Evolutionary conservation across 2,888 invertebrate genomes (phyloP), one percentile per base, ranked within the genome.

Genomic region (Piscicola geometra): DNA sequence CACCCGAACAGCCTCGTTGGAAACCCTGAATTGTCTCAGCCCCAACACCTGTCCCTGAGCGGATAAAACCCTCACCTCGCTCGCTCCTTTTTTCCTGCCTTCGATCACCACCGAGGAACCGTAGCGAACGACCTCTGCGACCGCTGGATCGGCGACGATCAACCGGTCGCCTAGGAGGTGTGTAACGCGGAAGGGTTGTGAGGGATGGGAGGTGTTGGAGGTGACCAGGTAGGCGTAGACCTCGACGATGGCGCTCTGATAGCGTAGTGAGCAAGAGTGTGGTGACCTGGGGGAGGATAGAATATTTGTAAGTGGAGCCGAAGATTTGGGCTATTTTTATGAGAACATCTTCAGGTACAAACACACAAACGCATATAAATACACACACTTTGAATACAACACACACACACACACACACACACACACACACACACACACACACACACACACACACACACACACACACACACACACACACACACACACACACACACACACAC

Each of bases 31-130:
- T 87, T 96, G 95, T 80, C 92, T 92, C 0, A 93, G 91, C 72
- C 94, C 96, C 82, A 94, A 92, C 28, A 95, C 93, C 71, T 94
- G 90, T 21, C 95, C 95, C 75, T 93, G 93, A 28, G 94, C 94
- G 1, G 95, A 94, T 72, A 95, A 1, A 1, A 76, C 76, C 68
- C 71, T 72, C 12, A 76, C 21, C 1, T 73, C 67, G 30, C 96
- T 94, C 66, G 93, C 88, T 18, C 96, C 97, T 81, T 92, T 91
- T 71, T 92, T 91, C 28, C 92, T 89, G 2, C 96, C 96, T 85
- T 94, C 93, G 47, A 97, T 88, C 36, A 93, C 90, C 75, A 73
- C 73, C 1, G 21, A 21, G 0, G 1, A 35, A n/a, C 64, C 73
- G 1, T 33, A 52, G 1, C 41, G 25, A 1, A 32, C 30, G 33